These are phyloP conservation scores for Sebastes kiyomatsui DNA, from an alignment of 2,797 vertebrate species.

Conservation along the genomic window DNA sequence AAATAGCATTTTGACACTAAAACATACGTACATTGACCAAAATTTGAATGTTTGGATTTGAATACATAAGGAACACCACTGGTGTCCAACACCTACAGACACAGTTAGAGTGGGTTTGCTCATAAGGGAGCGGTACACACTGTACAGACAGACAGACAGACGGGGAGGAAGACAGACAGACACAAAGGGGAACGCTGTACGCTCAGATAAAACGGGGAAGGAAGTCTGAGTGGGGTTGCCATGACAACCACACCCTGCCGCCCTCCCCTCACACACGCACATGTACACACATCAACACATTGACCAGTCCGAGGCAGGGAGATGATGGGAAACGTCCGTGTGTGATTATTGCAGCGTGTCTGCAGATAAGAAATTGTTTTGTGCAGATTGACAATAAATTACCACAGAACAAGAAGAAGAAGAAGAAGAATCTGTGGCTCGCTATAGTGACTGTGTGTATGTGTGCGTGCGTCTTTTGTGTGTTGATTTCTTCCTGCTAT, in stretches of 20 bases:
- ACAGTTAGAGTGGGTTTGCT: background rate
- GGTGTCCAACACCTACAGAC: background rate
- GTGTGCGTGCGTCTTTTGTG: slow-evolving; percentile 20
- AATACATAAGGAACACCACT: too few species aligned
- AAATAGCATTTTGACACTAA: too few species aligned
- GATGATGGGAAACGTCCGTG: slow-evolving; percentile 21
- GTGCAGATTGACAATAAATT: slow-evolving; percentile 21
- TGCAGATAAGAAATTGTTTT: slow-evolving; percentile 39
- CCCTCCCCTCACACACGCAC: slow-evolving; percentile 33
- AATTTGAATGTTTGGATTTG: too few species aligned
- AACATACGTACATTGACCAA: too few species aligned
- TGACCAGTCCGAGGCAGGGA: background rate
- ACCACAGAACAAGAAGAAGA: background rate
- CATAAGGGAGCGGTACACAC: background rate
- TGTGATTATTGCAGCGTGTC: slow-evolving; percentile 19
- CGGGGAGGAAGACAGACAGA: slow-evolving; percentile 52
- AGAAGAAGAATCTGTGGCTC: background rate
- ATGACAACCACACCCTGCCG: slow-evolving; percentile 72
- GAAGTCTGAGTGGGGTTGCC: slow-evolving; percentile 77
- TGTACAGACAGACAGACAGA: background rate
- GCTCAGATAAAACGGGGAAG: slow-evolving; percentile 74
- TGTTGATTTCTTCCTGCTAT: slow-evolving; percentile 74
- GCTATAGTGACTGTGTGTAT: slow-evolving; percentile 10
- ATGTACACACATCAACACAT: background rate
- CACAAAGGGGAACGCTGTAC: slow-evolving; percentile 61